Percentiles rank a stretch among this genome's conserved stretches.
These are phyloP conservation scores for Poeciliopsis occidentalis DNA, from an alignment of 2,113 vertebrate species.

Conservation along the genomic window DNA sequence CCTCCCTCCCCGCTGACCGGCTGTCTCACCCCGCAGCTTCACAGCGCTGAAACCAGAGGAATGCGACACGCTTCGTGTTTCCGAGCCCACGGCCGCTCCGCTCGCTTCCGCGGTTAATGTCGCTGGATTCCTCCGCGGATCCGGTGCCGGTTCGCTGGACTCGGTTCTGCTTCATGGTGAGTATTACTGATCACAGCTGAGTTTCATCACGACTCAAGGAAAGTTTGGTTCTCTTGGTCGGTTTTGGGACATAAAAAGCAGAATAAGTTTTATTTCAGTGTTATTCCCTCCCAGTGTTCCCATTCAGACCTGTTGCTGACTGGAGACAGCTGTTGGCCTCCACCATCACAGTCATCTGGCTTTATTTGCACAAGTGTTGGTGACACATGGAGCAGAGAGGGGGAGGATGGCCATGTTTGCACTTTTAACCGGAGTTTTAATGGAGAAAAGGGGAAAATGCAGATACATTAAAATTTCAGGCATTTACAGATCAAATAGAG, in stretches of 20 bases:
- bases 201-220: neutral
- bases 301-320: slow-evolving; percentile 35
- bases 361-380: slow-evolving; percentile 45
- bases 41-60: slow-evolving; percentile 74
- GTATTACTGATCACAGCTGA: neutral
- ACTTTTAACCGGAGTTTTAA: neutral
- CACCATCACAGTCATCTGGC: slow-evolving; percentile 16
- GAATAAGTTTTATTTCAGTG: slow-evolving; percentile 53
- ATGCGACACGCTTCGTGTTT: slow-evolving; percentile 64
- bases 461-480: no score
- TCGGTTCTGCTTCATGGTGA: neutral
- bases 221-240: neutral
- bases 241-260: slow-evolving; percentile 8
- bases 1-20: neutral
- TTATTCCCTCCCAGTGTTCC: neutral
- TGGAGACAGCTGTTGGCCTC: slow-evolving; percentile 49
- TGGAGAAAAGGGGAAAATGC: neutral
- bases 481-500: no score
- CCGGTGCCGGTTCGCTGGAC: slow-evolving; percentile 3
- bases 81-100: neutral
- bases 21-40: slow-evolving; percentile 65
- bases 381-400: slow-evolving; percentile 42
- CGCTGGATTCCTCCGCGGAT: slow-evolving; percentile 29
- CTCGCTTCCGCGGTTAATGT: neutral
- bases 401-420: neutral